Base-by-base conservation (phyloP, 2,113 vertebrate species). In the Tympanuchus pallidicinctus region DNA sequence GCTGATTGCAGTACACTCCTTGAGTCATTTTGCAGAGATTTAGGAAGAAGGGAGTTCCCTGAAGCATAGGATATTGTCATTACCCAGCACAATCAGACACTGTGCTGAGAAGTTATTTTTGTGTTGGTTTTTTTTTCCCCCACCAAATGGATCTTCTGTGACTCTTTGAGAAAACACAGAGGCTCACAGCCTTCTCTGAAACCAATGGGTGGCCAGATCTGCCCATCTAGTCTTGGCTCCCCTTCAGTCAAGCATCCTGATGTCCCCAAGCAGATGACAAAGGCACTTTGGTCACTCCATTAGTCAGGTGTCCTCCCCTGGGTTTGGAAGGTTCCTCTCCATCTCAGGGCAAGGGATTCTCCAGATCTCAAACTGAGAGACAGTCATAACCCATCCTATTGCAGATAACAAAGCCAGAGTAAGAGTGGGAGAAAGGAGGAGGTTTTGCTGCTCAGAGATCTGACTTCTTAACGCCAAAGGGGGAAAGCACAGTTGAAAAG, bases 11-110 rank as follows among this genome's bases (percentile, higher is more conserved):
- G 60, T 50, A 48, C 6, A 92, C 40, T 30, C 71, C 36, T 77
- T 32, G 34, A 88, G 65, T n/a, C 61, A 42, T 61, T 82, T 80
- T 50, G 34, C 24, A 63, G 69, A 80, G 47, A 56, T 67, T 88
- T 60, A 78, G 72, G 69, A 76, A 57, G 36, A 64, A 86, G 71
- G 82, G 64, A 86, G 56, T 47, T 94, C 57, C 87, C 88, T 65
- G 56, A 36, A 95, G 61, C 34, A 60, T 0, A 40, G 18, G 28
- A 65, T 78, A 57, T 48, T 80, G 60, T 67, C 34, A 65, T 83
- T 80, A 78, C 22, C n/a, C 64, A 88, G 43, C 69, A 75, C 85
- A 77, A 81, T 88, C 69, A 83, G 47, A 10, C 13, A 12, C 36
- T 69, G 67, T 28, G 22, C 67, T 81, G 12, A 87, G 84, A 77